A percentile compares a stretch with the other conserved stretches of the same genome.
Conservation (phyloP, 2,797 vertebrate species). For the Galagoides demidoff region DNA sequence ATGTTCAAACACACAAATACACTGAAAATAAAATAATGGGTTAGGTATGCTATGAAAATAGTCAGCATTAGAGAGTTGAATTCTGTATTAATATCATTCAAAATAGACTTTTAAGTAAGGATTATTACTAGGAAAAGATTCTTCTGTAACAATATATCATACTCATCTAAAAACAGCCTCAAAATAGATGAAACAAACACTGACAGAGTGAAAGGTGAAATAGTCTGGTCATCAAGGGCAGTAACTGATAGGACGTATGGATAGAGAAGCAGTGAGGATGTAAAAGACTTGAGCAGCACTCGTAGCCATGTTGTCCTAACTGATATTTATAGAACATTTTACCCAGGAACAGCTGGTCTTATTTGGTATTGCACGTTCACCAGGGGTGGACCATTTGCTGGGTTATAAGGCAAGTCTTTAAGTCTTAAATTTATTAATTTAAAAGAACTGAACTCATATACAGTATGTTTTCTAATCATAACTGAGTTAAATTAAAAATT, state of each 20-base stretch:
- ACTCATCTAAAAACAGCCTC: not conserved
- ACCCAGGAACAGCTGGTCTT: not conserved
- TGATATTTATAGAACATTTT: not conserved
- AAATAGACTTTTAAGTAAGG: constrained; percentile 38
- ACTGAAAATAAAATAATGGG: constrained; percentile 24
- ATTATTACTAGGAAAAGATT: not conserved
- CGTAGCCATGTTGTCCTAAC: not conserved
- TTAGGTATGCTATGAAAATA: not conserved
- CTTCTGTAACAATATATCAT: not conserved
- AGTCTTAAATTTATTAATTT: not conserved
- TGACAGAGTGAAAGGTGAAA: not conserved
- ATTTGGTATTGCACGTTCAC: not conserved
- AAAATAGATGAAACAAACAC: not conserved
- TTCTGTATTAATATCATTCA: constrained; percentile 18
- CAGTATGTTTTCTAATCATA: not conserved
- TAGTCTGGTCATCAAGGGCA: not conserved
- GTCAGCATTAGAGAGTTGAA: not conserved
- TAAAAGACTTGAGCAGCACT: not conserved
- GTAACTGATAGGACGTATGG: not conserved
- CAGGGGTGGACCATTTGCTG: not conserved
- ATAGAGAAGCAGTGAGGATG: not conserved
- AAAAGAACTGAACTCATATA: not conserved
- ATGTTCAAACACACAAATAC: constrained; percentile 5
- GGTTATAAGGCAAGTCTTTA: not conserved
- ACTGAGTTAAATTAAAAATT: not conserved